A percentile compares a stretch with the other conserved stretches of the same genome.
phyloP scores from a whole-genome alignment of 2,797 vertebrate genomes.

The Miichthys miiuy region DNA sequence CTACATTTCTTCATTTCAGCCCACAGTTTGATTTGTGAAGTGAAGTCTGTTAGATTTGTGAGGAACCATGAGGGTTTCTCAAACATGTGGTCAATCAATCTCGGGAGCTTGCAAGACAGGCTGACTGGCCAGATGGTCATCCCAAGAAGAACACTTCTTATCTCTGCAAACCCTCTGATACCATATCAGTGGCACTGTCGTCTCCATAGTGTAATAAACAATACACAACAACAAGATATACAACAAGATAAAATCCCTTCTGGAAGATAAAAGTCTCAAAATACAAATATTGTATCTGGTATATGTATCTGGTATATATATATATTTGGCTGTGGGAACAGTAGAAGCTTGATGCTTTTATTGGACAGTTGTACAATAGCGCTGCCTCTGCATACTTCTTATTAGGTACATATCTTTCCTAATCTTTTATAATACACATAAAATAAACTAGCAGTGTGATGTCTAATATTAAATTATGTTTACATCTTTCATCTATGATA shows the following conservation, averaged over 20 bases:
- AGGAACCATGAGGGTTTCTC: background rate
- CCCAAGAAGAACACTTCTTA: background rate
- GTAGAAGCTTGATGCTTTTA: background rate
- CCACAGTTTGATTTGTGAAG: slow-evolving; percentile 21
- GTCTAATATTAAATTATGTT: background rate
- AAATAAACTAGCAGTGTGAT: background rate
- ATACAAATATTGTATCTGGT: too few relatives aligned
- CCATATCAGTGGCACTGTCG: too few relatives aligned
- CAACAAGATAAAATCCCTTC: too few relatives aligned
- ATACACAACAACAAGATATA: too few relatives aligned
- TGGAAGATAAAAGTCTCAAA: too few relatives aligned
- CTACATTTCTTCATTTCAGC: slow-evolving; percentile 5
- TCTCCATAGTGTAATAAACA: too few relatives aligned
- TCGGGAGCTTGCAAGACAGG: background rate
- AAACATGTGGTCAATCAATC: background rate
- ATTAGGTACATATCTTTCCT: background rate
- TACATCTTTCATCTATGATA: background rate
- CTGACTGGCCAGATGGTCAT: background rate
- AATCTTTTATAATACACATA: background rate
- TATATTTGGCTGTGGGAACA: background rate
- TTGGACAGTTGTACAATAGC: background rate
- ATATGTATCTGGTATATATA: too few relatives aligned
- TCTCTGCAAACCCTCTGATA: too few relatives aligned
- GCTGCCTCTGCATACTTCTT: background rate
- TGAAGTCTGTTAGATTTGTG: slow-evolving; percentile 1